These are phyloP conservation scores for Benthochromis sp. DNA, from an alignment of 2,113 vertebrate genomes.

Conservation along the genomic window DNA sequence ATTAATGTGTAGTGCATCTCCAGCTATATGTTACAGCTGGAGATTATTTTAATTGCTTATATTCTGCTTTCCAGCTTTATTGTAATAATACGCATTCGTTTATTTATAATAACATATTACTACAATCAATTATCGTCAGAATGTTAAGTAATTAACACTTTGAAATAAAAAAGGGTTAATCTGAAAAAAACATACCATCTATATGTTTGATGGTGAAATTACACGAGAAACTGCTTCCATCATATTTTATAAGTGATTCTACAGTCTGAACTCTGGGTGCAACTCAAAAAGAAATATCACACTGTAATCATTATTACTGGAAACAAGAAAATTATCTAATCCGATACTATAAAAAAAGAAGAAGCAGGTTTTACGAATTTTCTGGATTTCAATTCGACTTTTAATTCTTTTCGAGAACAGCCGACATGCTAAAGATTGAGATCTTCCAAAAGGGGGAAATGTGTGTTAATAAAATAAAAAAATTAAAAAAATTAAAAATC, in stretches of 20 bases:
- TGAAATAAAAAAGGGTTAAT: background rate
- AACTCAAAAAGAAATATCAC: background rate
- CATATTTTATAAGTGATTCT: background rate
- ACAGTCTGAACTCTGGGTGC: background rate
- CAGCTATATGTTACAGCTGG: background rate
- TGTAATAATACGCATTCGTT: background rate
- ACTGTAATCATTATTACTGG: background rate
- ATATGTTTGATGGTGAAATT: background rate
- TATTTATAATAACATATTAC: background rate
- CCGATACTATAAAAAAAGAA: fast-evolving
- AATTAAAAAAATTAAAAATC: background rate
- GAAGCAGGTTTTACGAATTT: background rate
- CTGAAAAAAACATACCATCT: background rate
- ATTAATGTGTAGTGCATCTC: background rate
- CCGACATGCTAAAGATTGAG: background rate
- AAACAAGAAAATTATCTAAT: background rate
- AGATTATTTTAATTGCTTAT: background rate
- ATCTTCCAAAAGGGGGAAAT: background rate
- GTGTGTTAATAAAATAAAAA: background rate
- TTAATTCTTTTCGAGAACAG: background rate
- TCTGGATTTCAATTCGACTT: background rate
- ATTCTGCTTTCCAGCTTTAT: background rate
- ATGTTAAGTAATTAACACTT: background rate
- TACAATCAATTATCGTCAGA: background rate
- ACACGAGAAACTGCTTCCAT: background rate